Percentiles rank a stretch among this genome's conserved stretches.
These are phyloP conservation scores for Tinea semifulvella DNA, from an alignment of 2,888 invertebrate species.

Conservation along the genomic window DNA sequence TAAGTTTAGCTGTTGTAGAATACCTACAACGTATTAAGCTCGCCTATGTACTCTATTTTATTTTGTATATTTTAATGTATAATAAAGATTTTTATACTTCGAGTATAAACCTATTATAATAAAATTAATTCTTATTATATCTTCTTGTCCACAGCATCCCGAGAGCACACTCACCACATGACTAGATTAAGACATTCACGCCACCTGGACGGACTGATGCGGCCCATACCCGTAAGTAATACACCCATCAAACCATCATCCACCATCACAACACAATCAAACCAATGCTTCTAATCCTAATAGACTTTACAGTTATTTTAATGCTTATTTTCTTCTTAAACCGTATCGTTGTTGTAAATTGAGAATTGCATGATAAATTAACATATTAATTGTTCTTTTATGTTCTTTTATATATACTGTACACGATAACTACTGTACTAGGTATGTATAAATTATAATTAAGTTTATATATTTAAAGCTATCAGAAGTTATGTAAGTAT, in stretches of 20 bases:
- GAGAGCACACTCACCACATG: constrained; percentile 50
- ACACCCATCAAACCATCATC: constrained; percentile 15
- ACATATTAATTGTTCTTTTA: neutral
- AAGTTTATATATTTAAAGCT: neutral
- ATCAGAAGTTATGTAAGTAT: constrained; percentile 5
- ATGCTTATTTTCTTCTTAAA: constrained; percentile 38
- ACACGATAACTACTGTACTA: too few species aligned
- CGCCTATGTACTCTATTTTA: too few species aligned
- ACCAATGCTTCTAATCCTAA: constrained; percentile 28
- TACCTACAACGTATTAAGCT: too few species aligned
- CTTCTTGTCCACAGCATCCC: constrained; percentile 36
- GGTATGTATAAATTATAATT: constrained; percentile 1
- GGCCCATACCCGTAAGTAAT: constrained; percentile 48
- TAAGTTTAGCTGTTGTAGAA: too few species aligned
- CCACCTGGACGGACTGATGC: constrained; percentile 44
- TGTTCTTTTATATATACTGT: constrained; percentile 1
- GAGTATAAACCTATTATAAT: too few species aligned
- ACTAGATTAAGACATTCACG: constrained; percentile 54
- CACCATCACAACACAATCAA: constrained; percentile 23
- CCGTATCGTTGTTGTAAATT: constrained; percentile 9
- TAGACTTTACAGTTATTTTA: constrained; percentile 48
- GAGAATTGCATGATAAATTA: constrained; percentile 9
- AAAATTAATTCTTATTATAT: constrained; percentile 8
- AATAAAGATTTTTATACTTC: too few species aligned
- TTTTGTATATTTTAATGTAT: too few species aligned